Conservation (phyloP, 2,888 invertebrate species). For the Ornithoptera priamus region DNA sequence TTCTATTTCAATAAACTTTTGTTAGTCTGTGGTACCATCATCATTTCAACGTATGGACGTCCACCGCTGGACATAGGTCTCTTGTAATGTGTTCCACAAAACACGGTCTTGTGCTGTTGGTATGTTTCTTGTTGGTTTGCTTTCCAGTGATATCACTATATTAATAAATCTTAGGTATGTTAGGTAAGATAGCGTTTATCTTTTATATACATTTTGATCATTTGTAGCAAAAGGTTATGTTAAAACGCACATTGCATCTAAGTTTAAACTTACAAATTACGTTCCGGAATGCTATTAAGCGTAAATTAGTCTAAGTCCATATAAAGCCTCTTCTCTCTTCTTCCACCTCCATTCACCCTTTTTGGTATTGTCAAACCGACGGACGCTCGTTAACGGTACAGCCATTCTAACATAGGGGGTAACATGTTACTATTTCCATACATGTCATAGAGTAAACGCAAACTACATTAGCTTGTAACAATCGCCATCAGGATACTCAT, state of each 20-base stretch:
- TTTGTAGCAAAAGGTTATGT: background rate
- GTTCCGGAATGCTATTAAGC: slow-evolving; percentile 58
- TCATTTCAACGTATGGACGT: no score
- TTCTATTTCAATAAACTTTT: no score
- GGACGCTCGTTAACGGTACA: slow-evolving; percentile 53
- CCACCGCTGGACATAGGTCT: no score
- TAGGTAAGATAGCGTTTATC: no score
- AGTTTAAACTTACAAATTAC: slow-evolving; percentile 47
- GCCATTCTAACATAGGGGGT: slow-evolving; percentile 40
- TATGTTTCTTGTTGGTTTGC: no score
- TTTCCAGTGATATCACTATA: no score
- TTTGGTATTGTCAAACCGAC: slow-evolving; percentile 68
- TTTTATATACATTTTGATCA: background rate
- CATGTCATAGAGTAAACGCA: slow-evolving; percentile 34
- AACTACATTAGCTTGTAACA: slow-evolving; percentile 16
- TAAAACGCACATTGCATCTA: background rate
- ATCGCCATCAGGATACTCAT: slow-evolving; percentile 24
- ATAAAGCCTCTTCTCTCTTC: slow-evolving; percentile 35
- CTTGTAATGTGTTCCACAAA: no score
- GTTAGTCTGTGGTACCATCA: no score
- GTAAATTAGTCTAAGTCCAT: slow-evolving; percentile 65
- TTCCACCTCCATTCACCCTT: slow-evolving; percentile 46
- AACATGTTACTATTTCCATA: slow-evolving; percentile 36
- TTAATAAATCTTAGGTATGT: no score
- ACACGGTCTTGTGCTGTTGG: no score